Evolutionary conservation across 2,888 invertebrate species (phyloP), one percentile per base, ranked within the genome.

Genomic region (Agrochola lota): DNA sequence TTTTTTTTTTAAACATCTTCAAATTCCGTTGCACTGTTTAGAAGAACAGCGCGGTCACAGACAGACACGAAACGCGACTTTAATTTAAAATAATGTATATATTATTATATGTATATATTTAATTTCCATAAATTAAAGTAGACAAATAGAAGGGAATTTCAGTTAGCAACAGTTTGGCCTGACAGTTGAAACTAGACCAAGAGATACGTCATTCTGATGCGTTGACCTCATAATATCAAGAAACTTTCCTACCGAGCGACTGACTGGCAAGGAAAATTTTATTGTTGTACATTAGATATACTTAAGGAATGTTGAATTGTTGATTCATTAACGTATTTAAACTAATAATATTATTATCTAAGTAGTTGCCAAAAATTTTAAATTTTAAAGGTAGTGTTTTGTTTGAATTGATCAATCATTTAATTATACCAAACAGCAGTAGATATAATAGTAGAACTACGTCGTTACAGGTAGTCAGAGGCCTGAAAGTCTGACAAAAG

Each of bases 201-300:
- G 55, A 46, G 7, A 70, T 69, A 79, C 88, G 88, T 87, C 86
- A 85, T 67, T 49, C 80, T 49, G 81, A 88, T 87, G 86, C 87
- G 81, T 88, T 91, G 90, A 91, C 92, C 90, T 85, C 88, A 81
- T 86, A 74, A 69, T 46, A 67, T 30, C 35, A 57, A 77, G 91
- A 81, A 91, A 92, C 85, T 92, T 92, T 91, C 92, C 92, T 86
- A 89, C 40, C 4, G 35, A 46, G n/a, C 20, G 15, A 15, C 35
- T 17, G 35, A 15, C 35, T 17, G 30, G 59, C 15, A 49, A 83
- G 83, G 72, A 83, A 83, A 78, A 83, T 5, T 72, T 57, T 73
- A 60, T 9, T 55, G 59, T 20, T 40, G 35, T 71, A 30, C 15
- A 69, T 57, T 49, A n/a, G 23, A 26, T 62, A 12, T 26, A n/a